Percentiles rank a stretch among this genome's conserved stretches.
Evolutionary conservation across 2,888 invertebrate species (phyloP).

Genomic region (Nymphalis c-album): DNA sequence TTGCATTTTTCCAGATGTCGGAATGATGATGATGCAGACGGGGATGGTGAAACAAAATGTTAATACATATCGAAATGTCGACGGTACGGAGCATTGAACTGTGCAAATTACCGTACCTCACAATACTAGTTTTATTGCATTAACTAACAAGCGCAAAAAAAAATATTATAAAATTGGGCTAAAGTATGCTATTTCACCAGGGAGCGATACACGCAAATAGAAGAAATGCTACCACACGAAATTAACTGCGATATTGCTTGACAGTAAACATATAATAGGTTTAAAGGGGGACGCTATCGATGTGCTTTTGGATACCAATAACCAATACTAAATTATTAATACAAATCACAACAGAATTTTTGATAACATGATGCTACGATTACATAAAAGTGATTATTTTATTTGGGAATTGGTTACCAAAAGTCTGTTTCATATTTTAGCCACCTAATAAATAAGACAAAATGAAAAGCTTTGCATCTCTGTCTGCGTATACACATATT

Average conservation of each 20-base stretch:
- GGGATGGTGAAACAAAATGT: constrained; percentile 96
- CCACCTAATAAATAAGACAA: constrained; percentile 30
- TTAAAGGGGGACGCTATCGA: constrained; percentile 25
- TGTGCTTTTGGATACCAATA: constrained; percentile 41
- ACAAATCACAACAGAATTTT: not conserved
- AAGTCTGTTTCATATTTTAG: constrained; percentile 29
- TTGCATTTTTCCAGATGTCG: constrained; percentile 94
- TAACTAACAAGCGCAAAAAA: constrained; percentile 78
- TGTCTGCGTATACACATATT: constrained; percentile 52
- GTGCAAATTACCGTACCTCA: constrained; percentile 73
- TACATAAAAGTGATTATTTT: not conserved
- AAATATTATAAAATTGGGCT: constrained; percentile 63
- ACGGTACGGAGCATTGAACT: constrained; percentile 86
- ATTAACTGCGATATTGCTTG: constrained; percentile 38
- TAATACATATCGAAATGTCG: constrained; percentile 88
- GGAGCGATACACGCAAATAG: constrained; percentile 74
- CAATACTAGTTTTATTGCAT: constrained; percentile 78
- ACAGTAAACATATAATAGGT: constrained; percentile 27
- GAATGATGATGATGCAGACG: constrained; percentile 98
- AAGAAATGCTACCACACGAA: constrained; percentile 70
- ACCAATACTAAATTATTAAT: constrained; percentile 13
- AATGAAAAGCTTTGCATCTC: constrained; percentile 65
- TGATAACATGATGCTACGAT: not conserved
- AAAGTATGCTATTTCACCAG: constrained; percentile 76
- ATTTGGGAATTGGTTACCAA: constrained; percentile 52